Conservation (phyloP, 2,113 vertebrate genomes). For the Eublepharis macularius region DNA sequence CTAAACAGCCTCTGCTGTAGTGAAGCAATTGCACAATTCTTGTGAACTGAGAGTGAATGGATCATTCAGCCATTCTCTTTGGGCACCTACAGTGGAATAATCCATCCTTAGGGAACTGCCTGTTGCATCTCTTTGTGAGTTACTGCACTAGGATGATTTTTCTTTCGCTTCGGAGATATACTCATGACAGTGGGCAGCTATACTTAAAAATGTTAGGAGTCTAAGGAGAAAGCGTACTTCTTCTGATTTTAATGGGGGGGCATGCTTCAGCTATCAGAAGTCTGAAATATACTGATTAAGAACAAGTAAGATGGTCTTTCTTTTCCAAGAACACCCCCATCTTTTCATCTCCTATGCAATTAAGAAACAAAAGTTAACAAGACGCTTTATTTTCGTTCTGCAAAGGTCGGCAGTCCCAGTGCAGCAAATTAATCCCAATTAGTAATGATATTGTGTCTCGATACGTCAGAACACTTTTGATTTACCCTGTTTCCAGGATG, state of each 20-base stretch:
- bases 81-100: too few species aligned
- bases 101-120: too few species aligned
- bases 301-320: background rate
- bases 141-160: too few species aligned
- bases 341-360: slow-evolving; percentile 54
- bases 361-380: slow-evolving; percentile 72
- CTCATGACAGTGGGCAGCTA: too few species aligned
- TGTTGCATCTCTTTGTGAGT: too few species aligned
- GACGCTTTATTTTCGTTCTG: slow-evolving; percentile 73
- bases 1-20: too few species aligned
- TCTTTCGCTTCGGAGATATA: too few species aligned
- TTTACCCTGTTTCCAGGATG: slow-evolving; percentile 80
- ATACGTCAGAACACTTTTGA: slow-evolving; percentile 82
- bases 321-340: slow-evolving; percentile 10
- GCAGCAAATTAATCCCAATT: slow-evolving; percentile 87
- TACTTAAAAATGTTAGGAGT: rapidly evolving
- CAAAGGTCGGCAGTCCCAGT: slow-evolving; percentile 68
- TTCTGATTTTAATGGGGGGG: background rate
- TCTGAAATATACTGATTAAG: background rate
- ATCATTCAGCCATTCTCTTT: too few species aligned
- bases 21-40: too few species aligned
- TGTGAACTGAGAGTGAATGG: too few species aligned
- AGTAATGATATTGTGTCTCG: slow-evolving; percentile 84
- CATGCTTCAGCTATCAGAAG: background rate
- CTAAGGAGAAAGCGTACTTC: background rate